Evolutionary conservation across 2,888 invertebrate genomes (phyloP).

Genomic region (Entomobrya multifasciata): DNA sequence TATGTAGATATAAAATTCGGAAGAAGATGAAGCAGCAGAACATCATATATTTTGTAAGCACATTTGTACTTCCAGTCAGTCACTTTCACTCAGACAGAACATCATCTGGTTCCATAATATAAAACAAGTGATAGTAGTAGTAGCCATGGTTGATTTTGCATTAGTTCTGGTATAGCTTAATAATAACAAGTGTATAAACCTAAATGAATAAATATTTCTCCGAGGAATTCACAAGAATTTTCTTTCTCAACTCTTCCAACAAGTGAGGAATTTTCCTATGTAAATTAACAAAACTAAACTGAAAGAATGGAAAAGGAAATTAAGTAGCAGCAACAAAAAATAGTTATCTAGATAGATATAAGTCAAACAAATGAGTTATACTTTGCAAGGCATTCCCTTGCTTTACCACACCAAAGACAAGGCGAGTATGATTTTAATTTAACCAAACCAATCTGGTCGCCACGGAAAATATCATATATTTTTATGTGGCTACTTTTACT

Average conservation of each 20-base stretch:
- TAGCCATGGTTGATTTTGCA: conserved; percentile 16
- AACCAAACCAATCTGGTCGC: neutral
- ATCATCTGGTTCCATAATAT: conserved; percentile 33
- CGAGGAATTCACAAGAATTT: conserved; percentile 40
- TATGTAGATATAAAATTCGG: too few species aligned
- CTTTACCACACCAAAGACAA: neutral
- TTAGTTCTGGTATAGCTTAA: conserved; percentile 28
- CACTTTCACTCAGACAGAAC: conserved; percentile 42
- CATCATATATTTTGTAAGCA: too few species aligned
- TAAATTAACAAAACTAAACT: conserved; percentile 9
- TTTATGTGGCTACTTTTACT: too few species aligned
- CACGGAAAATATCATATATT: too few species aligned
- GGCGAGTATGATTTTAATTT: neutral
- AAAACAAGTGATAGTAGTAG: conserved; percentile 1
- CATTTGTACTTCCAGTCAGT: conserved; percentile 12
- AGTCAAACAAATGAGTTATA: conserved; percentile 10
- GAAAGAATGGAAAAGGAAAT: neutral
- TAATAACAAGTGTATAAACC: conserved; percentile 45
- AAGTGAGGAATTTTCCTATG: conserved; percentile 1
- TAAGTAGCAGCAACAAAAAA: neutral
- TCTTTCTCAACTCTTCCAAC: conserved; percentile 1
- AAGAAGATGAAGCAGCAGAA: too few species aligned
- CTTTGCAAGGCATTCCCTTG: conserved; percentile 41
- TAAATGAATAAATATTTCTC: conserved; percentile 55
- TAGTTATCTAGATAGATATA: neutral